Evolutionary conservation across 2,113 vertebrate species (phyloP).

Genomic region (Aldabrachelys gigantea): DNA sequence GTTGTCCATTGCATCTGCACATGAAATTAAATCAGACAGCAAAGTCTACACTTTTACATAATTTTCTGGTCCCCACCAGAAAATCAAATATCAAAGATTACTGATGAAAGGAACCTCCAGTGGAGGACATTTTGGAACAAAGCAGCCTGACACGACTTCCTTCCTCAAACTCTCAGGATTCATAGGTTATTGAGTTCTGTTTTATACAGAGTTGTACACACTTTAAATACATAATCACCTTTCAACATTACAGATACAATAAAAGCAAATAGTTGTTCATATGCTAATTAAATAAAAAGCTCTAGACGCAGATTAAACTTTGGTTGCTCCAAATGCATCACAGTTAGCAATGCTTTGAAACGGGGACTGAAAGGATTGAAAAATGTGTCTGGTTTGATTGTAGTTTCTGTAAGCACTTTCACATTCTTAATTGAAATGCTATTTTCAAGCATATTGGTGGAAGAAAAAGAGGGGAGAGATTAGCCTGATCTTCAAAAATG

Average conservation of each 20-base stretch:
- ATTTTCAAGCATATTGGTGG: neutral
- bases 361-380: neutral
- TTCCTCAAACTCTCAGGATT: neutral
- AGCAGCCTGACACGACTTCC: neutral
- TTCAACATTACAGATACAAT: neutral
- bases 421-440: neutral
- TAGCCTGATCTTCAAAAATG: neutral
- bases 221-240: neutral
- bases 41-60: neutral
- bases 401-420: neutral
- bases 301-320: neutral
- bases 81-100: neutral
- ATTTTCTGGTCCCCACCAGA: neutral
- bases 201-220: neutral
- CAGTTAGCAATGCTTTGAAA: neutral
- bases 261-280: neutral
- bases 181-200: neutral
- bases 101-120: neutral
- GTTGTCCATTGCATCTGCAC: neutral
- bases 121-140: neutral
- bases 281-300: neutral
- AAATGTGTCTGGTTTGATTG: neutral
- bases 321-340: neutral
- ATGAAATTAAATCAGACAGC: neutral
- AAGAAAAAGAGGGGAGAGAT: neutral